Conservation (phyloP, 2,113 vertebrate genomes). For the Erpornis zantholeuca region DNA sequence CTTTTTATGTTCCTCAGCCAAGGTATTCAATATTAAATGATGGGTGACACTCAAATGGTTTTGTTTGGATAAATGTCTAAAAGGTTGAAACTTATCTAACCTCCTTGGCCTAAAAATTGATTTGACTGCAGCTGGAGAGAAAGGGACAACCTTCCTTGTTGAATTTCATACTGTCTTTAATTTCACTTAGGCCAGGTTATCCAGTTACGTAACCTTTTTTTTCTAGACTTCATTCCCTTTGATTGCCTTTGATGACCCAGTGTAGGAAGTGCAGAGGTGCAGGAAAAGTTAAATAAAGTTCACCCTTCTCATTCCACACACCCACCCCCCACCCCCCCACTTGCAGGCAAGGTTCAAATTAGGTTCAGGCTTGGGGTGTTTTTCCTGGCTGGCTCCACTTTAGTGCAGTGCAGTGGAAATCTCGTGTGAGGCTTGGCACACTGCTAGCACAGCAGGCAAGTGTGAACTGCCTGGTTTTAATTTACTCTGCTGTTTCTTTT, state of each 20-base stretch:
- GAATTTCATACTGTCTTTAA: not conserved
- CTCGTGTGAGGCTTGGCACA: not conserved
- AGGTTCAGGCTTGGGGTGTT: not conserved
- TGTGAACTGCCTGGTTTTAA: not conserved
- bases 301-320: not conserved
- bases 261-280: not conserved
- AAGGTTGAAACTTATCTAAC: not conserved
- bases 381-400: not conserved
- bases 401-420: not conserved
- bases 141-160: not conserved
- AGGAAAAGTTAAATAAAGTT: conserved; percentile 17
- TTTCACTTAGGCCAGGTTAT: not conserved
- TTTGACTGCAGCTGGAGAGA: not conserved
- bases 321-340: rapidly evolving
- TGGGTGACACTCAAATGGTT: not conserved
- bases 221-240: not conserved
- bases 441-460: not conserved
- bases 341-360: not conserved
- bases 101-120: not conserved
- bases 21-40: not conserved
- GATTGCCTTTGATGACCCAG: not conserved
- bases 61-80: not conserved
- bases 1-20: not conserved
- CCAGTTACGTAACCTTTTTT: not conserved
- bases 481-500: not conserved